phyloP scores from a whole-genome alignment of 1,140 invertebrate species.

The Caerostris darwini region DNA sequence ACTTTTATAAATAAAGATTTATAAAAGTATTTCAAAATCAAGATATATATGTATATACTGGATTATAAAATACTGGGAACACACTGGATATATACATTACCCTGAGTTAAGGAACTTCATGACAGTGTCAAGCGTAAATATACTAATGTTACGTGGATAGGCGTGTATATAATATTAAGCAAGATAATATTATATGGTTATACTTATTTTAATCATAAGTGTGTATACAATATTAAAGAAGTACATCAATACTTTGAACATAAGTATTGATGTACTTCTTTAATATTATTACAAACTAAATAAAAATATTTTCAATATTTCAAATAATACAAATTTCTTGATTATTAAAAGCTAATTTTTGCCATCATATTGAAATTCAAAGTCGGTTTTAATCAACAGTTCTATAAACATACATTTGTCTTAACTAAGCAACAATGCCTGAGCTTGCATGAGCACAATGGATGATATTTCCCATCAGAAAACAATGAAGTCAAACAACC shows the following conservation, averaged over 20 bases:
- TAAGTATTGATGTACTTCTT: neutral
- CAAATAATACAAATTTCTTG: neutral
- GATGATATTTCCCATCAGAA: neutral
- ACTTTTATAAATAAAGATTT: too few species aligned
- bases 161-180: too few species aligned
- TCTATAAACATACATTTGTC: neutral
- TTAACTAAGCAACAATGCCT: neutral
- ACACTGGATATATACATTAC: too few species aligned
- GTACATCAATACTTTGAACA: neutral
- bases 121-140: too few species aligned
- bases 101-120: too few species aligned
- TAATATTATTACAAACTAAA: neutral
- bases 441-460: neutral
- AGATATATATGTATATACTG: too few species aligned
- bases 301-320: neutral
- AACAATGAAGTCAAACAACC: neutral
- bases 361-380: neutral
- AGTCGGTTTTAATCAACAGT: neutral
- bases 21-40: too few species aligned
- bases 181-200: too few species aligned
- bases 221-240: neutral
- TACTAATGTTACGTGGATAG: too few species aligned
- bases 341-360: too few species aligned
- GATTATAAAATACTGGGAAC: too few species aligned
- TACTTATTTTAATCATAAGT: too few species aligned